phyloP scores from a whole-genome alignment of 1,140 invertebrate species.

The Drosophila subobscura region DNA sequence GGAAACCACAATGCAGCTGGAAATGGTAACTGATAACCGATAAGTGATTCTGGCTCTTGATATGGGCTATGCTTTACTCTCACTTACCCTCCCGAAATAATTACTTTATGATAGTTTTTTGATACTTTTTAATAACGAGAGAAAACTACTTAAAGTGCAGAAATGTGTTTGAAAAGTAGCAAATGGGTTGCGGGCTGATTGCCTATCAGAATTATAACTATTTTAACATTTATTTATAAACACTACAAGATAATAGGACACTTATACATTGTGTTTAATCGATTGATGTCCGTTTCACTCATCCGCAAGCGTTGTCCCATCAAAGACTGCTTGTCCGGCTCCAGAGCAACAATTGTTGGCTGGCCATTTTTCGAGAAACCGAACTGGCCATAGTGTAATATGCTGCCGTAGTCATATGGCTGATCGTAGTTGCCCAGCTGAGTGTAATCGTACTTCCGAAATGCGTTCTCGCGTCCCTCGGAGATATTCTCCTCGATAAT shows the following conservation, averaged over 20 bases:
- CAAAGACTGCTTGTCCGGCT: constrained; percentile 12
- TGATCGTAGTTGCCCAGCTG: constrained; percentile 83
- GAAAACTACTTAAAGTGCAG: too few species aligned
- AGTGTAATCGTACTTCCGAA: constrained; percentile 82
- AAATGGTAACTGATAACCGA: constrained; percentile 4
- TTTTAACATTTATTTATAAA: background rate
- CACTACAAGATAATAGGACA: constrained; percentile 44
- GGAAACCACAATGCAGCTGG: background rate
- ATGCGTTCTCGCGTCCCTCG: background rate
- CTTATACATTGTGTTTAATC: constrained; percentile 85
- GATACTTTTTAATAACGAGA: too few species aligned
- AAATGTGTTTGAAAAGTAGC: too few species aligned
- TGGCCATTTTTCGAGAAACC: constrained; percentile 88
- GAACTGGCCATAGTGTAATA: constrained; percentile 88
- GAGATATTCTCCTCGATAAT: background rate
- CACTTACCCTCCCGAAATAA: too few species aligned
- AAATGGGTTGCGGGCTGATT: too few species aligned
- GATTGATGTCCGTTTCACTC: constrained; percentile 84
- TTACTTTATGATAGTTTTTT: too few species aligned
- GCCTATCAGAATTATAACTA: too few species aligned
- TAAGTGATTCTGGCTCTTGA: background rate
- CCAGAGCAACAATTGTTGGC: constrained; percentile 86
- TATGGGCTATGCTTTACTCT: background rate
- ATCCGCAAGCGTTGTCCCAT: constrained; percentile 85
- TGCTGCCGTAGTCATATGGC: constrained; percentile 87